Evolutionary conservation across 2,797 vertebrate genomes (phyloP).

Genomic region (Masticophis lateralis): DNA sequence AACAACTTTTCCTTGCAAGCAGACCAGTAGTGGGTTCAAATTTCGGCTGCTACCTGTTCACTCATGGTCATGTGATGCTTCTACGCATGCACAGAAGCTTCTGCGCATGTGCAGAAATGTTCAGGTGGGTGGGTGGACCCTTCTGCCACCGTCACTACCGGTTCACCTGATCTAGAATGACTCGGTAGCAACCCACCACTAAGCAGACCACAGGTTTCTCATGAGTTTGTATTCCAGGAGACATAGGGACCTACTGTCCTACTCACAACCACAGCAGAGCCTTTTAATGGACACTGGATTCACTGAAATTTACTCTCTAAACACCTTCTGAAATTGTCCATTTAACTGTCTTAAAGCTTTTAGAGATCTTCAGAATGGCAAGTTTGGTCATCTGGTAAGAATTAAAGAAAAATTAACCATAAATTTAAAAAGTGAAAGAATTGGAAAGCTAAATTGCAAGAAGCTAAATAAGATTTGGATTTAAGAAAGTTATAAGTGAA

Average conservation of each 20-base stretch:
- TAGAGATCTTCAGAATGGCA: neutral
- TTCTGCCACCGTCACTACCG: accelerated
- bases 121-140: no score
- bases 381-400: neutral
- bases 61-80: no score
- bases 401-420: neutral
- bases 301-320: neutral
- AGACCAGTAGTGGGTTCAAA: neutral
- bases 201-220: neutral
- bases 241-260: neutral
- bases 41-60: no score
- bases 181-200: no score
- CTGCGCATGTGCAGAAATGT: no score
- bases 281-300: neutral
- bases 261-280: neutral
- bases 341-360: neutral
- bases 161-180: no score
- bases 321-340: neutral
- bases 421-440: neutral
- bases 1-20: neutral
- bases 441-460: neutral
- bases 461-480: neutral
- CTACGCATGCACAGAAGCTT: no score
- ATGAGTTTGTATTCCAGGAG: neutral
- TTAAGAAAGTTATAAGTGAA: neutral